phyloP scores from a whole-genome alignment of 2,888 invertebrate genomes.

The Molorchus minor region DNA sequence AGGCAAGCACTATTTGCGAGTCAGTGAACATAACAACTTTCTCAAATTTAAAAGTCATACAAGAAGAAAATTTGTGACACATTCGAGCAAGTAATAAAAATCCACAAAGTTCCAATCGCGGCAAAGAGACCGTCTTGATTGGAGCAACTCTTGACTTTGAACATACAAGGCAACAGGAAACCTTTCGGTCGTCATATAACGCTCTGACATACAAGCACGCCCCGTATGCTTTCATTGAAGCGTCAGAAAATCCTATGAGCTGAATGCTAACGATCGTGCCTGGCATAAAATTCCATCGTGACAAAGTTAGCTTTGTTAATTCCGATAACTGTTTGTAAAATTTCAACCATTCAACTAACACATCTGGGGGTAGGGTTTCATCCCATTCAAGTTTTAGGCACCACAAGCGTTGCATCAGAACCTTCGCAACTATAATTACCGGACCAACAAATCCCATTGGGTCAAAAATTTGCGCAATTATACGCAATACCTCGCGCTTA shows the following conservation, averaged over 20 bases:
- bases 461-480: conserved; percentile 31
- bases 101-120: conserved; percentile 35
- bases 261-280: not conserved
- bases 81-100: conserved; percentile 30
- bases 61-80: not conserved
- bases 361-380: not conserved
- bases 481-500: conserved; percentile 20
- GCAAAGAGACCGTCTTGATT: conserved; percentile 25
- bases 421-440: conserved; percentile 25
- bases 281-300: not conserved
- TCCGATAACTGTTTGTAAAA: not conserved
- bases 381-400: conserved; percentile 24
- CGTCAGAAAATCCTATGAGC: conserved; percentile 7
- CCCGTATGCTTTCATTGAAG: not conserved
- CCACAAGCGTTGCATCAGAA: conserved; percentile 33
- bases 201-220: conserved; percentile 4
- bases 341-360: conserved; percentile 2
- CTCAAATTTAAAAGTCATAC: not conserved
- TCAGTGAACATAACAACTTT: conserved; percentile 34
- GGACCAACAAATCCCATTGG: conserved; percentile 30
- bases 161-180: conserved; percentile 18
- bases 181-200: not conserved
- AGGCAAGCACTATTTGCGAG: conserved; percentile 31
- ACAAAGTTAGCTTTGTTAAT: not conserved
- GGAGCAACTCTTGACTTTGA: conserved; percentile 35